Percentiles rank a stretch among this genome's conserved stretches.
Evolutionary conservation across 2,797 vertebrate species (phyloP).

Genomic region (Acestrorhynchus altus): DNA sequence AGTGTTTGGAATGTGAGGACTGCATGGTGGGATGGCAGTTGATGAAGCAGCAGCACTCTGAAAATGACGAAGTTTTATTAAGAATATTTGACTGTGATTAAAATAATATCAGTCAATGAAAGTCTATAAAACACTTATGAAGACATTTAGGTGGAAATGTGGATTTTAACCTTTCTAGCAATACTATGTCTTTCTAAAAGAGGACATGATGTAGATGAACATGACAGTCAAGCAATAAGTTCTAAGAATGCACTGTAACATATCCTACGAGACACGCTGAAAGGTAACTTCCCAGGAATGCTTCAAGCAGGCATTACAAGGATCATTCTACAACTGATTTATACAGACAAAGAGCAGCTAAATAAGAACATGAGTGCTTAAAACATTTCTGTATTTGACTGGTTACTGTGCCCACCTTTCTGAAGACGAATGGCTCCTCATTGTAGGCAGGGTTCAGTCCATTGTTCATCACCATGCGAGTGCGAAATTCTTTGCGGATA

Average conservation of each 20-base stretch:
- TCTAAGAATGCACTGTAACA: too few species aligned
- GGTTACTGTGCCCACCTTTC: conserved; percentile 84
- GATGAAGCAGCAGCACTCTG: neutral
- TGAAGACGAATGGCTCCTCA: conserved; percentile 96
- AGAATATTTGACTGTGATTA: neutral
- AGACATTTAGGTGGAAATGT: too few species aligned
- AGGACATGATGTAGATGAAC: too few species aligned
- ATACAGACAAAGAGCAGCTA: conserved; percentile 37
- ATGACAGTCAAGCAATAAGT: too few species aligned
- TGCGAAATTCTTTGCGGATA: conserved; percentile 97
- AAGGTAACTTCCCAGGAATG: conserved; percentile 4
- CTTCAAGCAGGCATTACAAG: neutral
- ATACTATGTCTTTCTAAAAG: too few species aligned
- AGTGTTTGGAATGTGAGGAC: neutral
- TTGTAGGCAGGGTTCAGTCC: conserved; percentile 98
- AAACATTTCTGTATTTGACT: conserved; percentile 10
- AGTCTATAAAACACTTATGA: too few species aligned
- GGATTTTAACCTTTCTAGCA: too few species aligned
- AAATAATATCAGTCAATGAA: neutral
- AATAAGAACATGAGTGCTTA: conserved; percentile 43
- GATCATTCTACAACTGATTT: conserved; percentile 15
- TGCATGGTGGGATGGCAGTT: neutral
- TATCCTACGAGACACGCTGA: neutral
- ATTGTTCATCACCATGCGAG: conserved; percentile 99
- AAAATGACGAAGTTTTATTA: neutral